These are phyloP conservation scores for Lepidochrysops patricia DNA, from an alignment of 2,888 invertebrate species.

Conservation along the genomic window DNA sequence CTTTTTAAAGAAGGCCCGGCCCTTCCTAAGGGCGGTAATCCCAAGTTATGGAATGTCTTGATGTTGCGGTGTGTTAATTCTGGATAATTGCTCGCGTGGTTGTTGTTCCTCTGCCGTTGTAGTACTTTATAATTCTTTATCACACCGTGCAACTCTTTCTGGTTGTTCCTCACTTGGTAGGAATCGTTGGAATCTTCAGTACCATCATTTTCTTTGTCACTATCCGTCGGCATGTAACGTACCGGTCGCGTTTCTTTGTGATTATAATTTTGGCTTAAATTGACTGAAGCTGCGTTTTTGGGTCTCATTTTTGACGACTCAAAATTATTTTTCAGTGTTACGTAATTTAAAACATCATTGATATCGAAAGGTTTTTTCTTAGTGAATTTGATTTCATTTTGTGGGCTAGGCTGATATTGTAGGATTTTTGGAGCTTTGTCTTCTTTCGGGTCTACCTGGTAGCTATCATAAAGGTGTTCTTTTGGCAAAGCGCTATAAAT, in stretches of 20 bases:
- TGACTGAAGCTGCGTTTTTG: conserved; percentile 32
- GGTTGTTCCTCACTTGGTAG: conserved; percentile 35
- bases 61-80: conserved; percentile 40
- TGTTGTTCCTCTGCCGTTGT: conserved; percentile 45
- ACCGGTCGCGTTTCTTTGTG: conserved; percentile 34
- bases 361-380: conserved; percentile 48
- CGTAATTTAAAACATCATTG: conserved; percentile 49
- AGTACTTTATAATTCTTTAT: conserved; percentile 65
- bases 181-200: conserved; percentile 28
- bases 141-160: conserved; percentile 49
- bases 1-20: conserved; percentile 62
- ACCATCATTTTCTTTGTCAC: conserved; percentile 28
- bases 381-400: conserved; percentile 38
- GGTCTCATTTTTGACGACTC: conserved; percentile 52
- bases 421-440: conserved; percentile 44
- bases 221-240: conserved; percentile 33
- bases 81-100: conserved; percentile 35
- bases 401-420: conserved; percentile 36
- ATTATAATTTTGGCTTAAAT: conserved; percentile 30
- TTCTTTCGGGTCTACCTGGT: conserved; percentile 30
- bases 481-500: conserved; percentile 16
- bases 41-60: conserved; percentile 36
- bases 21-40: conserved; percentile 56
- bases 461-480: conserved; percentile 28
- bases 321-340: conserved; percentile 53